Base-by-base conservation (phyloP, 2,888 invertebrate species). In the Latheticus oryzae region DNA sequence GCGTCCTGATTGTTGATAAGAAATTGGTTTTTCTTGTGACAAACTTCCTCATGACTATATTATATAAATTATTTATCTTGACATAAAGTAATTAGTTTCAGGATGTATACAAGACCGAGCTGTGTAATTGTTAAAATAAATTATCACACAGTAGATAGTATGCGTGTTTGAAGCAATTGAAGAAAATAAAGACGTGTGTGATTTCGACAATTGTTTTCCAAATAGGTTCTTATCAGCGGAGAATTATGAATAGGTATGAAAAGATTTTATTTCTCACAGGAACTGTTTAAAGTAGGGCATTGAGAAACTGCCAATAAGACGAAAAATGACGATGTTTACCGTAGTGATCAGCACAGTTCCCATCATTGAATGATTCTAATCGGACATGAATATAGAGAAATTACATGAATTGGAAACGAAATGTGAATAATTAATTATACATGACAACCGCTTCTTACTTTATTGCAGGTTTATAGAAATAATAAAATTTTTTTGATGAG, bases 161-260 rank as follows among this genome's bases (percentile, higher is more conserved):
- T 48, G 48, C 48, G 48, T 48, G 48, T 15, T 19, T 48, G 5
- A 11, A 35, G 11, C 48, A 37, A 48, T 48, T 48, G 8, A 38
- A 38, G 7, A 15, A 9, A 19, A 43, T 17, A 43, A 13, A 40
- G 23, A 47, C 33, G 47, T 47, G 47, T 47, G 47, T 47, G 47
- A 47, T 47, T 47, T 47, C 32, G 47, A 37, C 48, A 26, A 47
- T 47, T 47, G 47, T 47, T 38, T 43, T 47, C 32, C n/a, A 33
- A 12, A 21, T 26, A 15, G 28, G 12, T 23, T 17, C 12, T 37
- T 37, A 48, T 37, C 48, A 16, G 35, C 26, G 19, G 12, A 4
- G 26, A 35, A 48, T 48, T 19, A 16, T 13, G 9, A 42, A 9
- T 4, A 23, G 5, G 12, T n/a, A 42, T 42, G 21, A 21, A 38